Base-by-base conservation (phyloP, 2,888 invertebrate genomes). In the Callimorpha dominula region DNA sequence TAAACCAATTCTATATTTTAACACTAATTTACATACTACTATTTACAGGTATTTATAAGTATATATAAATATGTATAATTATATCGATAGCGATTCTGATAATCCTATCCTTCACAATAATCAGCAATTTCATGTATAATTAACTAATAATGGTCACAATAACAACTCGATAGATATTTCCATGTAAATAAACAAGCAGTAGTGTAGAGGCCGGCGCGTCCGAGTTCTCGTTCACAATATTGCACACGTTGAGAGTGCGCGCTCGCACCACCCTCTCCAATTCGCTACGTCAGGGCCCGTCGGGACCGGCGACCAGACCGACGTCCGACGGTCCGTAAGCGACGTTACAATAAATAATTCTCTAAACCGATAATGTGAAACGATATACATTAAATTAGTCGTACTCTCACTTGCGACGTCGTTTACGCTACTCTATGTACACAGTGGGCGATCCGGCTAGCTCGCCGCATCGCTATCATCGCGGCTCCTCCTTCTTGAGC, bases 401-500 rank as follows among this genome's bases (percentile, higher is more conserved):
- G 88, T 88, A 89, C 87, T 90, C 89, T 91, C 91, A 91, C 89
- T 89, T 86, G 90, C 90, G 89, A 86, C 89, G 89, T 81, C 86
- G 82, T 82, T 82, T 81, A 81, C 86, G 82, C 84, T 82, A 83
- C 81, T 83, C 74, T 85, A 85, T 84, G 86, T 90, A 92, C 90
- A 90, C 87, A 86, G 85, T 84, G 85, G 84, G 86, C 81, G 60
- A 31, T 88, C 71, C 81, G 74, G 76, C 73, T 73, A 71, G 62
- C 72, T 62, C 78, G 80, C 68, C 77, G 77, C 69, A 66, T 77
- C 78, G 90, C 92, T 94, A 96, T 96, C 96, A 96, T 96, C 96
- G 96, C 90, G 96, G 96, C 92, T 96, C 96, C 88, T 96, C 96
- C 88, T 96, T 96, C 88, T 96, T 96, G 90, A 97, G 96, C 89